Percentiles rank a stretch among this genome's conserved stretches.
These are phyloP conservation scores for Neolamprologus ventralis DNA, from an alignment of 2,113 vertebrate genomes.

Conservation along the genomic window DNA sequence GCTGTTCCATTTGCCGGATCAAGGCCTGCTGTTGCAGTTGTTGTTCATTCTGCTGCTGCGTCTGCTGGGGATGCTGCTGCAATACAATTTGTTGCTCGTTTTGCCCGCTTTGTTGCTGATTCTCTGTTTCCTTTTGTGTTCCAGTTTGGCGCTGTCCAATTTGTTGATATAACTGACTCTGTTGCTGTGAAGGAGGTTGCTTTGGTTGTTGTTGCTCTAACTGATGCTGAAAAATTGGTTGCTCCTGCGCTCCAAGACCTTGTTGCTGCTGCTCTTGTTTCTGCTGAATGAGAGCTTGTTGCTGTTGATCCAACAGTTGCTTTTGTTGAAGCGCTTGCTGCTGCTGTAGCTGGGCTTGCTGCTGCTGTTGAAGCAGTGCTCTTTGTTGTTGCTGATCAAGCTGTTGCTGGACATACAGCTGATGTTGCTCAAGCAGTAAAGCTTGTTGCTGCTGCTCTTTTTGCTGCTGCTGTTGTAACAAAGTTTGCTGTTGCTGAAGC, in stretches of 20 bases:
- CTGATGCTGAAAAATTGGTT: slow-evolving; percentile 22
- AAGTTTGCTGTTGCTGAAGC: slow-evolving; percentile 47
- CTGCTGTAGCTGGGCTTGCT: slow-evolving; percentile 23
- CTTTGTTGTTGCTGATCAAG: slow-evolving; percentile 48
- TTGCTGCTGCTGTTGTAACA: slow-evolving; percentile 51
- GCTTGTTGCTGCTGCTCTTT: slow-evolving; percentile 42
- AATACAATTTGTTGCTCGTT: slow-evolving; percentile 30
- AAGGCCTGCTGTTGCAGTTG: slow-evolving; percentile 48
- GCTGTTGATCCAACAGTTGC: slow-evolving; percentile 22
- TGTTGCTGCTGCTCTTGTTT: slow-evolving; percentile 30
- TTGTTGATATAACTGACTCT: slow-evolving; percentile 43
- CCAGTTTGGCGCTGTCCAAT: slow-evolving; percentile 40
- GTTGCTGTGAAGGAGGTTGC: slow-evolving; percentile 34
- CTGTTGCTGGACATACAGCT: slow-evolving; percentile 50
- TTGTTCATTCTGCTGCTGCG: slow-evolving; percentile 33
- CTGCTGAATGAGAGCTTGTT: slow-evolving; percentile 29
- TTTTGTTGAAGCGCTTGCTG: slow-evolving; percentile 39
- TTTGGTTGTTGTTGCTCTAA: slow-evolving; percentile 13
- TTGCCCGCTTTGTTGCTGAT: slow-evolving; percentile 18
- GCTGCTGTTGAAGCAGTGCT: slow-evolving; percentile 28
- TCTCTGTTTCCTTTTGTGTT: slow-evolving; percentile 51
- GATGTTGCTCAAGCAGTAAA: slow-evolving; percentile 47
- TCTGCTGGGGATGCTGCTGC: slow-evolving; percentile 33
- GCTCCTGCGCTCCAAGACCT: slow-evolving; percentile 21
- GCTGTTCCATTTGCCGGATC: slow-evolving; percentile 53